These are phyloP conservation scores for Thaumatotibia leucotreta DNA, from an alignment of 1,140 invertebrate genomes.

Conservation along the genomic window DNA sequence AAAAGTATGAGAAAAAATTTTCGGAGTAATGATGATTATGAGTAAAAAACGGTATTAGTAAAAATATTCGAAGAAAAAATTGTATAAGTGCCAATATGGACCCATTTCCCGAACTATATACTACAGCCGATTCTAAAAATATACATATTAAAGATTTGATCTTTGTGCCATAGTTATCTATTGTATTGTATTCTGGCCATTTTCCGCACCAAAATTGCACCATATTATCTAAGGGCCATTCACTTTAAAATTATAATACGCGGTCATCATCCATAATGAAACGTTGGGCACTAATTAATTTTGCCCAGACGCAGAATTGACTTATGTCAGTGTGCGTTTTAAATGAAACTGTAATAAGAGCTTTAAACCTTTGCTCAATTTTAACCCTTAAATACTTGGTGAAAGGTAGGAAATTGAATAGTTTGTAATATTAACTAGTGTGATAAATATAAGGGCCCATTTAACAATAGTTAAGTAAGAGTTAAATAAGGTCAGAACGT, in stretches of 20 bases:
- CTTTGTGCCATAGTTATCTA: too few relatives aligned
- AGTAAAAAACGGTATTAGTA: too few relatives aligned
- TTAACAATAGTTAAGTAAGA: slow-evolving; percentile 48
- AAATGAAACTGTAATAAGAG: background rate
- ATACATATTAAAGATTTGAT: too few relatives aligned
- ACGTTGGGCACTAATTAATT: slow-evolving; percentile 51
- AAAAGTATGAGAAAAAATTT: too few relatives aligned
- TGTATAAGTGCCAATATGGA: too few relatives aligned
- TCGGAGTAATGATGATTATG: too few relatives aligned
- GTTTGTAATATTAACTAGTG: background rate
- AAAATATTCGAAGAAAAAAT: too few relatives aligned
- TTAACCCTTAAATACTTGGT: slow-evolving; percentile 15
- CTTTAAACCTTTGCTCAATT: background rate
- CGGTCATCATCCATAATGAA: slow-evolving; percentile 31
- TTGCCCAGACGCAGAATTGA: slow-evolving; percentile 44
- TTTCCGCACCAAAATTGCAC: background rate
- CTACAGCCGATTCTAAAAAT: too few relatives aligned
- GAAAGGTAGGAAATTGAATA: slow-evolving; percentile 17
- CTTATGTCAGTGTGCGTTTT: slow-evolving; percentile 27
- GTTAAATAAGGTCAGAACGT: slow-evolving; percentile 48
- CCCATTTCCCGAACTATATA: too few relatives aligned
- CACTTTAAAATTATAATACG: background rate
- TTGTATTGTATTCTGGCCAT: too few relatives aligned
- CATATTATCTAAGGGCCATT: background rate
- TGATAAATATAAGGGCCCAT: slow-evolving; percentile 5